Evolutionary conservation across 2,797 vertebrate genomes (phyloP).

Genomic region (Spheniscus humboldti): DNA sequence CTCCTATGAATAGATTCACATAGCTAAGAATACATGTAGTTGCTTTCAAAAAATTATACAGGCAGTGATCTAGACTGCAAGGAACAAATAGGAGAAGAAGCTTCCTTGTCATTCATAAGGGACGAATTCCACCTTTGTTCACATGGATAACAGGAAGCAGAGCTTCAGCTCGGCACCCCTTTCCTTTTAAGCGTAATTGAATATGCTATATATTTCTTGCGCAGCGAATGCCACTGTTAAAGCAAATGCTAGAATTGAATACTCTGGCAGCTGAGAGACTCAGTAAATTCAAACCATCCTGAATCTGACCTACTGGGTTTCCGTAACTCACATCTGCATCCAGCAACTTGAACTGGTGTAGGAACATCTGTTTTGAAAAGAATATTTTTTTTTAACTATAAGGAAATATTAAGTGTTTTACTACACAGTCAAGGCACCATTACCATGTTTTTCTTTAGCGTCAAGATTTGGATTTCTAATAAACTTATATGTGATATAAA

Average conservation of each 20-base stretch:
- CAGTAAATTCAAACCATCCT: not conserved
- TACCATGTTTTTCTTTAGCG: not conserved
- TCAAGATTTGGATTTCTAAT: not conserved
- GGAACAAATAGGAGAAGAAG: not conserved
- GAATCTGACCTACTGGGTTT: not conserved
- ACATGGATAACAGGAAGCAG: not conserved
- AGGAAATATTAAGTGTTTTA: not conserved
- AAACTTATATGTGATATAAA: not conserved
- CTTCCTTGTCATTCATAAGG: not conserved
- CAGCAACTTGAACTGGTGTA: rapidly evolving
- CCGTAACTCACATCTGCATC: not conserved
- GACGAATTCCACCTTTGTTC: not conserved
- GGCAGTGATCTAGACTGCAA: not conserved
- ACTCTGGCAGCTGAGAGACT: not conserved
- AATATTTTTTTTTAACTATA: not conserved
- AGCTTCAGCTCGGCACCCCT: not conserved
- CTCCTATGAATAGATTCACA: not conserved
- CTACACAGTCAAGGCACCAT: not conserved
- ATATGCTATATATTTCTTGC: not conserved
- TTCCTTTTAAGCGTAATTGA: not conserved
- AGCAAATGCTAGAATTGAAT: not conserved
- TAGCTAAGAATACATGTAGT: not conserved
- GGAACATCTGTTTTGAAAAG: not conserved
- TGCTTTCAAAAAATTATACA: not conserved
- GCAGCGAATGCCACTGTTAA: not conserved